Evolutionary conservation across 1,140 invertebrate species (phyloP), one percentile per base, ranked within the genome.

Genomic region (Cyphomyrmex costatus): DNA sequence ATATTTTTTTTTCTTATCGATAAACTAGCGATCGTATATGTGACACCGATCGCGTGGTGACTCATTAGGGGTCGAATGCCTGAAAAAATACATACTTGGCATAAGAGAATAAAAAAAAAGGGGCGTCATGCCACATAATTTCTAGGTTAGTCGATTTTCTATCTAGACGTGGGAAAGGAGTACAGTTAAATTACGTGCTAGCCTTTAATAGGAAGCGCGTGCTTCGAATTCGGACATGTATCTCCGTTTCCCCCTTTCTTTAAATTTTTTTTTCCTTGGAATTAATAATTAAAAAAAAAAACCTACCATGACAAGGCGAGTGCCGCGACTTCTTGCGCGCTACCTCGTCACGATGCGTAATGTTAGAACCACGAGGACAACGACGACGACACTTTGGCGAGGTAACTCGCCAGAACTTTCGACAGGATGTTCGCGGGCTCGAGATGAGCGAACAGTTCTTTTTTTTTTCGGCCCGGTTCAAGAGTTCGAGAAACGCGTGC

Each of bases 261-360:
- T 60, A 24, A 46, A 27, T 19, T 14, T 46, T 46, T 53, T 14
- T 83, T n/a, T n/a, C n/a, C 36, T 0, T 3, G 16, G 3, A 21
- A 56, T 49, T 27, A 6, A 19, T 33, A n/a, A 36, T 68, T 51
- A 51, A 33, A 58, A 33, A 58, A 33, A 71, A 85, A 56, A 77
- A 77, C 89, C 85, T 49, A 90, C 89, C 89, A 90, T 90, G 70
- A 76, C 61, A 56, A 71, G 53, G 36, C 6, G 53, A 65, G 42
- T 42, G 16, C 21, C 49, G 73, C 46, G 21, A 46, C 30, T 53
- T 21, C 46, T 36, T n/a, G 63, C 49, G 61, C 30, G 46, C 42
- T 68, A 21, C n/a, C 53, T 86, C 51, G 33, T 56, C 56, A 30
- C 53, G 42, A 60, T n/a, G 49, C 46, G 71, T 51, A 19, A n/a